These are phyloP conservation scores for Diachasmimorpha longicaudata DNA, from an alignment of 1,140 invertebrate genomes.

Conservation along the genomic window DNA sequence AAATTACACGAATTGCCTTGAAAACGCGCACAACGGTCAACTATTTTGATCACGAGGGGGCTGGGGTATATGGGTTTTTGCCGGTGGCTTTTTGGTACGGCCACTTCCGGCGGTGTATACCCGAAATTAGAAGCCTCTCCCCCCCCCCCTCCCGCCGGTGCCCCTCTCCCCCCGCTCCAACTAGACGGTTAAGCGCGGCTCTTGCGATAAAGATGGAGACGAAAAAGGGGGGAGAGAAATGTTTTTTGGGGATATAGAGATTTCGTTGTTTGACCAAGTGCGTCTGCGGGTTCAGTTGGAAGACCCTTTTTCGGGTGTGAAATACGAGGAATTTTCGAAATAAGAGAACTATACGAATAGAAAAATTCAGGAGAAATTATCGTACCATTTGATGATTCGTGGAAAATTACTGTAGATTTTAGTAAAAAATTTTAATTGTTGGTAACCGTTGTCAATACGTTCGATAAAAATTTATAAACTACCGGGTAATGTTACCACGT, in stretches of 20 bases:
- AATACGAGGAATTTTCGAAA: not conserved
- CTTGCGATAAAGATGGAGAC: not conserved
- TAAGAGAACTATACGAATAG: too few species aligned
- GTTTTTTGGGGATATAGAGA: conserved; percentile 6
- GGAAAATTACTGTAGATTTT: not conserved
- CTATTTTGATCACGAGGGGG: not conserved
- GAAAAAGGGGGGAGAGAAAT: not conserved
- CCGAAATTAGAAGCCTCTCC: not conserved
- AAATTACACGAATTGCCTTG: not conserved
- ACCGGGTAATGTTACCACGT: too few species aligned
- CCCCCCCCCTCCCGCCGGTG: not conserved
- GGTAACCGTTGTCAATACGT: too few species aligned
- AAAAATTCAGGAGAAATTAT: too few species aligned
- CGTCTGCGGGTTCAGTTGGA: not conserved
- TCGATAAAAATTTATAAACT: too few species aligned
- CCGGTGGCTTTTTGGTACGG: not conserved
- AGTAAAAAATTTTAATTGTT: too few species aligned
- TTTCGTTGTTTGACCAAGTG: conserved; percentile 17
- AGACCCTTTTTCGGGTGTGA: not conserved
- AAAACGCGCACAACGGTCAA: not conserved
- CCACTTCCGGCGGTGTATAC: not conserved
- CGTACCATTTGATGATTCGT: too few species aligned
- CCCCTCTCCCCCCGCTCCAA: not conserved
- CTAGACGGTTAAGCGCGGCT: too few species aligned
- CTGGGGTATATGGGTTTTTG: not conserved